Evolutionary conservation across 2,113 vertebrate species (phyloP), one percentile per base, ranked within the genome.

Genomic region (Lepisosteus osseus): DNA sequence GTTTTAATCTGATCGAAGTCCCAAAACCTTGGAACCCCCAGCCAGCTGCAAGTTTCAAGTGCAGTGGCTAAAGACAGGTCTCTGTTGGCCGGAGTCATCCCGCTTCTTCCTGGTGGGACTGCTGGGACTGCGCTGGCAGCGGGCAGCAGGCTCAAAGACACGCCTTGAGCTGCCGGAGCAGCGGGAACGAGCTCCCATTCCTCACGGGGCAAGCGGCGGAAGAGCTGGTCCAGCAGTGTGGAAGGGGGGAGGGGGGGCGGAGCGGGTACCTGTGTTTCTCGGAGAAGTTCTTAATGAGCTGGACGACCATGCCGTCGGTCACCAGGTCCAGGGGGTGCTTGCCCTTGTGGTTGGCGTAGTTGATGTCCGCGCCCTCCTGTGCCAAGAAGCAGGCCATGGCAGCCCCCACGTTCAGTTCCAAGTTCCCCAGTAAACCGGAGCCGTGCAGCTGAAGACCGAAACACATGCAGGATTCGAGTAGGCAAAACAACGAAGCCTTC

Each of bases 281-380:
- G 3, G 95, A 91, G 54, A 97, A 98, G 88, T 88, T 90, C 82
- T 96, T 96, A 82, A 99, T 81, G 1, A 96, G 88, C 80, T 96
- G 95, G 63, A 91, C 67, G 68, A 94, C 80, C 7, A 84, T 80
- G 62, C 92, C 89, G 45, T 98, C 95, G 0, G 89, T 80, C 42
- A 95, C 90, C 72, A 98, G 87, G 83, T 99, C 95, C 76, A 98
- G 78, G 0, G 96, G 96, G 80, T 91, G 94, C 81, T 94, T 96
- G 63, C 97, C 97, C 0, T 96, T 92, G 78, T 98, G 96, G 85
- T 99, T 99, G 85, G 96, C 89, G 1, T 98, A 98, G 90, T 81
- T 92, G 71, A 98, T 88, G 29, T 99, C 96, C 0, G 96, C 95
- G 1, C 97, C 97, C 78, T 97, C 95, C 71, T 96, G 93, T 0